Evolutionary conservation across 2,888 invertebrate genomes (phyloP).

Genomic region (Trichacis sp.): DNA sequence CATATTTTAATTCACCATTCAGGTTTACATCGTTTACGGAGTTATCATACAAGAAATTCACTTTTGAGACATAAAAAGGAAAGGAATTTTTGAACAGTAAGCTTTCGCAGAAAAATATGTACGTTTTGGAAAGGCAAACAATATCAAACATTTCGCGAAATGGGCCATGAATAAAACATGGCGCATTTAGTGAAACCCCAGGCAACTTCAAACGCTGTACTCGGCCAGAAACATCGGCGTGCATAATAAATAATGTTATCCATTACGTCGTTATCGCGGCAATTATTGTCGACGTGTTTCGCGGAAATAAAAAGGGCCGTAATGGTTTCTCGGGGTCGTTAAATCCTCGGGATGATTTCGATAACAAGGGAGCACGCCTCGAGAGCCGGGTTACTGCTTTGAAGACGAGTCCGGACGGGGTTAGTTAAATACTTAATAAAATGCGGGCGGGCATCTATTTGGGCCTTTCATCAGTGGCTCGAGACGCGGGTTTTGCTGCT

Average conservation of each 20-base stretch:
- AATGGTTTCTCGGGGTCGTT: constrained; percentile 30
- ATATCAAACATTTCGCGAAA: not conserved
- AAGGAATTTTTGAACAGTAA: too few species aligned
- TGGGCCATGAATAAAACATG: constrained; percentile 3
- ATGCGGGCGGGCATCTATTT: constrained; percentile 38
- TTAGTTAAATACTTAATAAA: constrained; percentile 44
- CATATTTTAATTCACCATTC: not conserved
- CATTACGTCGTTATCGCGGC: constrained; percentile 5
- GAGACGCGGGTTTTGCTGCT: constrained; percentile 26
- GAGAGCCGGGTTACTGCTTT: constrained; percentile 34
- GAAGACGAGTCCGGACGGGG: constrained; percentile 37
- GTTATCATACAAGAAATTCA: not conserved
- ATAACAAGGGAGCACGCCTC: constrained; percentile 33
- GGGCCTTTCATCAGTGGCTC: constrained; percentile 21
- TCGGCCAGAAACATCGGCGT: not conserved
- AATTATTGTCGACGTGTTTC: constrained; percentile 5
- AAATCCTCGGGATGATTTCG: constrained; percentile 33
- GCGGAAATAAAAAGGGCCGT: constrained; percentile 1
- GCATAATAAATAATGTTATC: constrained; percentile 5
- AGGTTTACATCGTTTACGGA: not conserved
- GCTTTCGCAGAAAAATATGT: too few species aligned
- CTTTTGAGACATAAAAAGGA: too few species aligned
- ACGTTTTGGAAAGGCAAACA: not conserved
- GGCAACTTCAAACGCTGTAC: not conserved
- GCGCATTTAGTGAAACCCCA: not conserved